phyloP scores from a whole-genome alignment of 2,888 invertebrate species.

The Hofmannophila pseudospretella region DNA sequence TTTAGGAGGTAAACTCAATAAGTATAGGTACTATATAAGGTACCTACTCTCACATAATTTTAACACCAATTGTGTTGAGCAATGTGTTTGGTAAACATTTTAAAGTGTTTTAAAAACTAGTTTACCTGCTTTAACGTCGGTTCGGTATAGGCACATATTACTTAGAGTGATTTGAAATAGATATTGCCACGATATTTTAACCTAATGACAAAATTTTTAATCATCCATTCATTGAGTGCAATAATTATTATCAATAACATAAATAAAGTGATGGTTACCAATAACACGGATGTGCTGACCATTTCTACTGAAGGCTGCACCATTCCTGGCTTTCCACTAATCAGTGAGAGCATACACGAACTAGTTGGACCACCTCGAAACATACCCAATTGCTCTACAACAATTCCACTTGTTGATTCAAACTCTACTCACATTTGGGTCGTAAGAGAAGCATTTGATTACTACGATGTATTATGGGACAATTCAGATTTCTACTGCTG shows the following conservation, averaged over 20 bases:
- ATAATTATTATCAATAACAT: neutral
- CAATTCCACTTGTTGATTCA: slow-evolving; percentile 17
- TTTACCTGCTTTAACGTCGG: neutral
- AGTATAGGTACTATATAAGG: too few relatives aligned
- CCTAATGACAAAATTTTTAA: neutral
- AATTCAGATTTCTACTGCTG: slow-evolving; percentile 60
- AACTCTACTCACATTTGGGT: slow-evolving; percentile 34
- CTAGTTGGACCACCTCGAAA: slow-evolving; percentile 13
- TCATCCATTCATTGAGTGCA: slow-evolving; percentile 1
- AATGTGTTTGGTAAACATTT: neutral
- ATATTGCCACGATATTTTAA: too few relatives aligned
- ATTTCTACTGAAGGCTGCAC: slow-evolving; percentile 31
- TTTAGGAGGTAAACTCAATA: too few relatives aligned
- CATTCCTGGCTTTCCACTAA: slow-evolving; percentile 22
- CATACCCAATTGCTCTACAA: slow-evolving; percentile 18
- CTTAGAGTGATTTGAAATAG: too few relatives aligned
- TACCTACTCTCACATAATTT: too few relatives aligned
- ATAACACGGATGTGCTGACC: slow-evolving; percentile 16
- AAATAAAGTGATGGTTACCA: slow-evolving; percentile 2
- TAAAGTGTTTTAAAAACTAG: neutral
- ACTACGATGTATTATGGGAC: slow-evolving; percentile 13
- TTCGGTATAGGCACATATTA: neutral
- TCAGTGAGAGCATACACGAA: slow-evolving; percentile 17
- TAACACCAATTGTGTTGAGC: too few relatives aligned
- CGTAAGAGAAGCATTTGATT: slow-evolving; percentile 16